These are phyloP conservation scores for Omphaloscelis lunosa DNA, from an alignment of 2,888 invertebrate genomes.

Conservation along the genomic window DNA sequence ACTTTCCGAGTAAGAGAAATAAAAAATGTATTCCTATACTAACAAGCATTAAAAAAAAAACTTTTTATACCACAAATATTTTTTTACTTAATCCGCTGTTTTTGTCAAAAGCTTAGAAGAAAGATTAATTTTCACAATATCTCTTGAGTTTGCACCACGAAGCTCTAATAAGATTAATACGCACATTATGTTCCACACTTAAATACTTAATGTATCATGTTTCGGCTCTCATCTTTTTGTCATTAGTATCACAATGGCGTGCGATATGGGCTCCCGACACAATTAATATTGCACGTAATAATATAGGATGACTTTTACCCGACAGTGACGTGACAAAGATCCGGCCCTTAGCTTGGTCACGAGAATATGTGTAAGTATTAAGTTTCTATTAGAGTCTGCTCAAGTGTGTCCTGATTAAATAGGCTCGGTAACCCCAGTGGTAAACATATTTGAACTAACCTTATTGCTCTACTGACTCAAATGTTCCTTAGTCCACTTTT, in stretches of 20 bases:
- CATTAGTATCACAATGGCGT: conserved; percentile 73
- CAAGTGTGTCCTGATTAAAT: conserved; percentile 44
- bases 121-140: background rate
- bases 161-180: conserved; percentile 39
- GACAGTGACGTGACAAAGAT: conserved; percentile 58
- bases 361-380: conserved; percentile 67
- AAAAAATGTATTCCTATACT: background rate
- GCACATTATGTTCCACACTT: conserved; percentile 52
- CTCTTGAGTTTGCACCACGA: conserved; percentile 4
- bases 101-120: background rate
- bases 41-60: no score
- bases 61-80: background rate
- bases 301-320: conserved; percentile 81
- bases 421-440: conserved; percentile 30
- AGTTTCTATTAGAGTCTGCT: conserved; percentile 65
- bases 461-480: conserved; percentile 28
- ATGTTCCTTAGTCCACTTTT: background rate
- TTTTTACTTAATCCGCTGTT: background rate
- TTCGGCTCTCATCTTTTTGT: conserved; percentile 73
- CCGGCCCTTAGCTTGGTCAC: conserved; percentile 47
- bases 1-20: no score
- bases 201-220: conserved; percentile 65
- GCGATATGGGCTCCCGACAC: conserved; percentile 76
- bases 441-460: conserved; percentile 26
- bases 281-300: conserved; percentile 80